These are phyloP conservation scores for Tortrix viridana DNA, from an alignment of 2,888 invertebrate genomes.

Conservation along the genomic window DNA sequence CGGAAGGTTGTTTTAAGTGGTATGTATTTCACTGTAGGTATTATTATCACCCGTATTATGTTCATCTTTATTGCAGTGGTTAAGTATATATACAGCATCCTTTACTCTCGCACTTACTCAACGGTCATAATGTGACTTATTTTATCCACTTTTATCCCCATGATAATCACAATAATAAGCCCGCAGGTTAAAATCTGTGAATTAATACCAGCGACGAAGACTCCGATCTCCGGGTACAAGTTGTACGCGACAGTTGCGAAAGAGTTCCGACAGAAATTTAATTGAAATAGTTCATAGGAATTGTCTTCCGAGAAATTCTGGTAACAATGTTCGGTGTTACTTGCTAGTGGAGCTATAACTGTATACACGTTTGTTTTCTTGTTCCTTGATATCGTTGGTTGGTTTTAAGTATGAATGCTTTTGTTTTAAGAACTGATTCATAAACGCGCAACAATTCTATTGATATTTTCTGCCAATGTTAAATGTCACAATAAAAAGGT, in stretches of 20 bases:
- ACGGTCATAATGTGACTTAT: too few relatives aligned
- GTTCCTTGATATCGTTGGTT: neutral
- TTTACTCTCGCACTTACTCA: too few relatives aligned
- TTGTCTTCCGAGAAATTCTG: conserved; percentile 23
- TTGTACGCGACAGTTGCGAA: conserved; percentile 47
- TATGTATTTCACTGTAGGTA: too few relatives aligned
- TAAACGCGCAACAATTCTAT: neutral
- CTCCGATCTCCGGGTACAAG: conserved; percentile 25
- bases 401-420: neutral
- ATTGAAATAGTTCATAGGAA: conserved; percentile 46
- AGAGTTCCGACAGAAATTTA: conserved; percentile 45
- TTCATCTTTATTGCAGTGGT: too few relatives aligned
- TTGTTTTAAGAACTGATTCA: neutral
- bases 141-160: too few relatives aligned
- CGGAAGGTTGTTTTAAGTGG: too few relatives aligned
- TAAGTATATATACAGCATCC: too few relatives aligned
- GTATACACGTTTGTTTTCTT: neutral
- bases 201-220: conserved; percentile 2
- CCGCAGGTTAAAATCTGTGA: conserved; percentile 1
- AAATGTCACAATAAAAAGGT: too few relatives aligned
- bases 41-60: too few relatives aligned
- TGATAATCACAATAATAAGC: too few relatives aligned
- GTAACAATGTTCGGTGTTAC: neutral
- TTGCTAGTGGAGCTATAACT: neutral
- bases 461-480: too few relatives aligned